A percentile compares a stretch with the other conserved stretches of the same genome.
Conservation (phyloP, 2,888 invertebrate genomes). For the Scaptomyza caliginosa region DNA sequence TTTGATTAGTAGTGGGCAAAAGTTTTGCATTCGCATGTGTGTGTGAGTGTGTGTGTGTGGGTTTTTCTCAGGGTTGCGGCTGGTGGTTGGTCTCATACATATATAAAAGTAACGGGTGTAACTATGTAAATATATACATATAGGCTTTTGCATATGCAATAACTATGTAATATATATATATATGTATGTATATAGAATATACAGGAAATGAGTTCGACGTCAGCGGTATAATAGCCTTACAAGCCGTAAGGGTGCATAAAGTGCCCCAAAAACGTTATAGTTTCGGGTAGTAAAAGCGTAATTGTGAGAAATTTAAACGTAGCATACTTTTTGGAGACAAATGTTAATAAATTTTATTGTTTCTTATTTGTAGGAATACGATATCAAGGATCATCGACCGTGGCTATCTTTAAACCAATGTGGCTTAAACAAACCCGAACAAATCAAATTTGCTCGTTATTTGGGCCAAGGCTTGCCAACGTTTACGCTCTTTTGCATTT, state of each 20-base stretch:
- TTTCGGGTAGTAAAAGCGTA: neutral
- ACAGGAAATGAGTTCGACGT: constrained; percentile 68
- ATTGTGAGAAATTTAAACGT: too few relatives aligned
- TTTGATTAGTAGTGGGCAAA: constrained; percentile 79
- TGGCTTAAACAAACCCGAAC: constrained; percentile 83
- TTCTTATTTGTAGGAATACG: constrained; percentile 78
- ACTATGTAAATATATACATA: constrained; percentile 24
- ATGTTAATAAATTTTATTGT: neutral
- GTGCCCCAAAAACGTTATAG: constrained; percentile 3
- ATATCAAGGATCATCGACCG: constrained; percentile 83
- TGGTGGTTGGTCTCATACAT: constrained; percentile 17
- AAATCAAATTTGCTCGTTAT: constrained; percentile 84
- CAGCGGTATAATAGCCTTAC: constrained; percentile 50
- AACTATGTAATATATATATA: constrained; percentile 23
- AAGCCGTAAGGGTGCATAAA: constrained; percentile 13
- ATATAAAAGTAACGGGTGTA: constrained; percentile 17
- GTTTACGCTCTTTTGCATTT: constrained; percentile 84
- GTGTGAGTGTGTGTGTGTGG: constrained; percentile 23
- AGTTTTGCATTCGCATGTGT: constrained; percentile 57
- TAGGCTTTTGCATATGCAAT: constrained; percentile 18
- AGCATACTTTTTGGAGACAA: constrained; percentile 37
- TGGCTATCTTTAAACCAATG: constrained; percentile 83
- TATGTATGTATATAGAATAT: constrained; percentile 32
- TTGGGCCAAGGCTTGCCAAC: constrained; percentile 84
- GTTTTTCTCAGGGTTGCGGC: constrained; percentile 17